Conservation (phyloP, 2,888 invertebrate genomes). For the Sericinus montela region DNA sequence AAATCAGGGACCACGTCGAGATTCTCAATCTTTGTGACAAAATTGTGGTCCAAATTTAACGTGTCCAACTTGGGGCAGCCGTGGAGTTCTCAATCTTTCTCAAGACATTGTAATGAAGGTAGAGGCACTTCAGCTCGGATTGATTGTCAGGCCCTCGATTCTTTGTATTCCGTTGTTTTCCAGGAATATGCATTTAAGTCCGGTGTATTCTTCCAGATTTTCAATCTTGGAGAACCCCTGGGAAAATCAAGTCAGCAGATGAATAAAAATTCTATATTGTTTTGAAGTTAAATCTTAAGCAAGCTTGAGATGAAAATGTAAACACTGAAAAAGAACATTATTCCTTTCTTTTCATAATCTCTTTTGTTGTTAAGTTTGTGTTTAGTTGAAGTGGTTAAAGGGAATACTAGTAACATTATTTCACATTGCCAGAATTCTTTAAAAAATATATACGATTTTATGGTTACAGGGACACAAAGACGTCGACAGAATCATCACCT, state of each 20-base stretch:
- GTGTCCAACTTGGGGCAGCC: slow-evolving; percentile 87
- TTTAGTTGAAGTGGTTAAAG: too few relatives aligned
- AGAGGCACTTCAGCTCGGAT: slow-evolving; percentile 87
- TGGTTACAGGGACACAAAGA: too few relatives aligned
- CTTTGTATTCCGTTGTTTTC: slow-evolving; percentile 93
- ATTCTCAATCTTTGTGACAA: slow-evolving; percentile 89
- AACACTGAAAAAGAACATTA: too few relatives aligned
- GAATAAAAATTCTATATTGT: too few relatives aligned
- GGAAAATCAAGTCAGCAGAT: too few relatives aligned
- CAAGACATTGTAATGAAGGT: slow-evolving; percentile 93
- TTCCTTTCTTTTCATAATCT: too few relatives aligned
- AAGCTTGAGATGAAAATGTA: slow-evolving; percentile 97
- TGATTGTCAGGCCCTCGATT: slow-evolving; percentile 91
- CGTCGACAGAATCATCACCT: too few relatives aligned
- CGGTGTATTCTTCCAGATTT: slow-evolving; percentile 94
- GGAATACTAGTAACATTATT: too few relatives aligned
- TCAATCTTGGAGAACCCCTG: slow-evolving; percentile 91
- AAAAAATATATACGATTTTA: too few relatives aligned
- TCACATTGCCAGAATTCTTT: too few relatives aligned
- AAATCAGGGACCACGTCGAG: slow-evolving; percentile 84
- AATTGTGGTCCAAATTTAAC: slow-evolving; percentile 92
- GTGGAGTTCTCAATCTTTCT: slow-evolving; percentile 90
- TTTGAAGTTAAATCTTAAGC: too few relatives aligned
- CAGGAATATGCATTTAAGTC: slow-evolving; percentile 93
- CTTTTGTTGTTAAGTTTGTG: too few relatives aligned